Base-by-base conservation (phyloP, 1,140 invertebrate species). In the Heliconius nattereri region DNA sequence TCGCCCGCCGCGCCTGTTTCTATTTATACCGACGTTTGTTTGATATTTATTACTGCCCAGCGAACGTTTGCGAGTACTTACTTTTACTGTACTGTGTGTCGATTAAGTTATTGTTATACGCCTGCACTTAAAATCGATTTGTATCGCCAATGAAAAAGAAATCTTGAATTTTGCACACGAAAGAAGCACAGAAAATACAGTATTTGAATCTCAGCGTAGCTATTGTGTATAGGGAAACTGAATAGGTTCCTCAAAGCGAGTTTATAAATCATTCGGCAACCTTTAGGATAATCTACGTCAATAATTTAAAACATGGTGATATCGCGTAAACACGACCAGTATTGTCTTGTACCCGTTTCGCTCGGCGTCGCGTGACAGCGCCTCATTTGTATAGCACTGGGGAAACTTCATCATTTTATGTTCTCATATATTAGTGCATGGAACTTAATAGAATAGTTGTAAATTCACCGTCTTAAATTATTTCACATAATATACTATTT, bases 1-100 rank as follows among this genome's bases (percentile, higher is more conserved):
- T 92, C 90, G 81, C 91, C 91, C 85, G 86, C 83, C 85, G 85
- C 82, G 87, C 84, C 83, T 83, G 86, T 84, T 80, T 89, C 92
- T 94, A 94, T 94, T 93, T 93, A 91, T 92, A 91, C 86, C 84
- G 81, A 81, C 87, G 90, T 90, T 91, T 93, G 87, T 94, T 92
- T 94, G 89, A 92, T 92, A 91, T 90, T 92, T 92, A 92, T 91
- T 90, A 87, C 86, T 83, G 84, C 83, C 85, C 85, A 86, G 78
- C 84, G 40, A 45, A 5, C 40, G 85, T 82, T 89, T 85, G 82
- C 83, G 84, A 84, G 85, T 86, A 85, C 84, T 87, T 86, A 84
- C 84, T 85, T 88, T 86, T 87, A 90, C 84, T 86, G 87, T 87
- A 52, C 49, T 52, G 19, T 84, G 83, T 81, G 83, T 71, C 80